phyloP scores from a whole-genome alignment of 1,140 invertebrate genomes.

The Camponotus floridanus region DNA sequence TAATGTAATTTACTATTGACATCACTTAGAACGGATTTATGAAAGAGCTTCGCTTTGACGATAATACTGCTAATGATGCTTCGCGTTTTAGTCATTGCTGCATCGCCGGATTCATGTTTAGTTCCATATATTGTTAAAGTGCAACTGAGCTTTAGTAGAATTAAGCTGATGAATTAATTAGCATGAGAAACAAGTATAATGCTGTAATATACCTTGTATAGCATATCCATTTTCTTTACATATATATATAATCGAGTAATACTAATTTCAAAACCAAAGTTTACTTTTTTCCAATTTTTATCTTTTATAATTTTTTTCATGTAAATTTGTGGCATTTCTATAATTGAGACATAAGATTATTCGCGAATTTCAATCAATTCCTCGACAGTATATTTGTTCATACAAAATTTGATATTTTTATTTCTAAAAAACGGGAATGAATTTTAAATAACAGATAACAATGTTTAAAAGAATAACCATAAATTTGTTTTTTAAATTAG shows the following conservation, averaged over 20 bases:
- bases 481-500: slow-evolving; percentile 7
- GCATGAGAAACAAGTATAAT: background rate
- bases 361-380: background rate
- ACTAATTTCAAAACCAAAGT: slow-evolving; percentile 11
- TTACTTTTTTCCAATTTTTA: background rate
- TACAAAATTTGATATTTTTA: background rate
- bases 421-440: background rate
- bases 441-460: background rate
- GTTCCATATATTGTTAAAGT: slow-evolving; percentile 12
- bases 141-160: background rate
- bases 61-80: slow-evolving; percentile 37
- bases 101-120: background rate
- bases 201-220: background rate
- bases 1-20: slow-evolving; percentile 60
- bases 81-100: slow-evolving; percentile 35
- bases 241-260: background rate
- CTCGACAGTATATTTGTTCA: background rate
- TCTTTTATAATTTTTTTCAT: background rate
- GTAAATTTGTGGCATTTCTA: background rate
- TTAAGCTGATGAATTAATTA: slow-evolving; percentile 43
- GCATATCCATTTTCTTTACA: background rate
- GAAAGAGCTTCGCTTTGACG: slow-evolving; percentile 48
- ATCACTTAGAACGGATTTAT: slow-evolving; percentile 38
- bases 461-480: background rate
- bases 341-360: slow-evolving; percentile 4